Base-by-base conservation (phyloP, 2,888 invertebrate species). In the Mimumesa dahlbomi region DNA sequence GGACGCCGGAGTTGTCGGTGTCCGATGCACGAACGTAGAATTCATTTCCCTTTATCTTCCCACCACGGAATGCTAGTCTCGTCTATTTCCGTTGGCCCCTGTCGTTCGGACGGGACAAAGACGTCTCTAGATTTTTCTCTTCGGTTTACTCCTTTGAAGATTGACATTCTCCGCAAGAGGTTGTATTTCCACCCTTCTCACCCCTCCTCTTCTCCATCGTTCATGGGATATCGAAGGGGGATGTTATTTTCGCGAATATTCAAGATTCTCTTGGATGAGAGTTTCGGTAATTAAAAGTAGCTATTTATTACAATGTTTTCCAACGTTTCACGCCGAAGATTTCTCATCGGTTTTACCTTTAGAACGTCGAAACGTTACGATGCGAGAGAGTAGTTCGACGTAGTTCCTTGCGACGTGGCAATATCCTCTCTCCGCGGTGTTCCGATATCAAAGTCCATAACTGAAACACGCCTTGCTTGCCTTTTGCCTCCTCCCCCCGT, bases 301-400 rank as follows among this genome's bases (percentile, higher is more conserved):
- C n/a, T n/a, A n/a, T n/a, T n/a, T n/a, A n/a, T n/a, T n/a, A n/a
- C n/a, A n/a, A n/a, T n/a, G n/a, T n/a, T n/a, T n/a, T n/a, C n/a
- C n/a, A n/a, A n/a, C n/a, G n/a, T n/a, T n/a, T n/a, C n/a, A n/a
- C n/a, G n/a, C n/a, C 25, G 25, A 25, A 25, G 25, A 25, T 25
- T 7, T n/a, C n/a, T n/a, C 4, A 7, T 25, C 34, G 34, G 43
- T 59, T 57, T 57, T 70, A 61, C 70, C 70, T 67, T 74, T 67
- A 74, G 46, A 45, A 70, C 36, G 74, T 76, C 73, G 74, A 76
- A 73, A 61, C 77, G 77, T 70, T 70, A 48, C 13, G 63, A 19
- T n/a, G 45, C 70, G n/a, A 74, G 61, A 22, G 22, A 70, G 46
- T 16, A 48, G 45, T 66, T 69, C 67, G 74, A 70, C 70, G 54